Evolutionary conservation across 2,888 invertebrate species (phyloP).

Genomic region (Cheilosia impressa): DNA sequence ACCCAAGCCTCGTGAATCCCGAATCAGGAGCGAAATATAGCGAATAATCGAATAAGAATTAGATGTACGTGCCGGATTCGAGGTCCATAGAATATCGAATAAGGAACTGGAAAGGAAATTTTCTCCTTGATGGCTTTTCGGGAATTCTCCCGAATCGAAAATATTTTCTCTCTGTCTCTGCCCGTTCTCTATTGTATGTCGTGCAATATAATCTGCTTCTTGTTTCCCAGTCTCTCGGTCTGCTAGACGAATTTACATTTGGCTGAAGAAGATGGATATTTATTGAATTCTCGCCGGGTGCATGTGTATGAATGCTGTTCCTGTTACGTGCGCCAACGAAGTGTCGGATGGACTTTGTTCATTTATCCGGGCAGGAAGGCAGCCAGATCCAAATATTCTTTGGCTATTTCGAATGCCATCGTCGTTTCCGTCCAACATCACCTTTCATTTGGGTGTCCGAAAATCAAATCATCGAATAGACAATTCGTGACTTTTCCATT

Average conservation of each 20-base stretch:
- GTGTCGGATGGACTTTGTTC: slow-evolving; percentile 27
- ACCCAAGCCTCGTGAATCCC: slow-evolving; percentile 44
- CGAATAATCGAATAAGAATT: slow-evolving; percentile 70
- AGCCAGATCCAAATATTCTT: neutral
- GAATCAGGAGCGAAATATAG: slow-evolving; percentile 59
- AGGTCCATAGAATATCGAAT: slow-evolving; percentile 47
- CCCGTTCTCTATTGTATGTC: slow-evolving; percentile 21
- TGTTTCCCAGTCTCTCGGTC: slow-evolving; percentile 15
- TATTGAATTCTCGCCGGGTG: slow-evolving; percentile 41
- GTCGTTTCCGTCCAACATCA: slow-evolving; percentile 26
- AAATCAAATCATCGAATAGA: slow-evolving; percentile 59
- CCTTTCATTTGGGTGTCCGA: slow-evolving; percentile 35
- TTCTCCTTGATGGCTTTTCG: slow-evolving; percentile 62
- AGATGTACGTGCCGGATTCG: slow-evolving; percentile 64
- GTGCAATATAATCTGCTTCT: slow-evolving; percentile 16
- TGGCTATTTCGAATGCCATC: slow-evolving; percentile 46
- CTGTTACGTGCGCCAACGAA: slow-evolving; percentile 48
- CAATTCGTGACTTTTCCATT: slow-evolving; percentile 53
- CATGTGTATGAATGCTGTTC: slow-evolving; percentile 45
- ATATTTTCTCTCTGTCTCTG: slow-evolving; percentile 44
- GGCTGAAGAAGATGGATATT: slow-evolving; percentile 48
- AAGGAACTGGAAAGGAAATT: slow-evolving; percentile 53
- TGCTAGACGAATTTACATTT: slow-evolving; percentile 62
- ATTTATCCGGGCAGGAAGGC: slow-evolving; percentile 4
- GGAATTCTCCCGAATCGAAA: slow-evolving; percentile 48